Evolutionary conservation across 2,888 invertebrate species (phyloP), one percentile per base, ranked within the genome.

Genomic region (Amblyteles armatorius): DNA sequence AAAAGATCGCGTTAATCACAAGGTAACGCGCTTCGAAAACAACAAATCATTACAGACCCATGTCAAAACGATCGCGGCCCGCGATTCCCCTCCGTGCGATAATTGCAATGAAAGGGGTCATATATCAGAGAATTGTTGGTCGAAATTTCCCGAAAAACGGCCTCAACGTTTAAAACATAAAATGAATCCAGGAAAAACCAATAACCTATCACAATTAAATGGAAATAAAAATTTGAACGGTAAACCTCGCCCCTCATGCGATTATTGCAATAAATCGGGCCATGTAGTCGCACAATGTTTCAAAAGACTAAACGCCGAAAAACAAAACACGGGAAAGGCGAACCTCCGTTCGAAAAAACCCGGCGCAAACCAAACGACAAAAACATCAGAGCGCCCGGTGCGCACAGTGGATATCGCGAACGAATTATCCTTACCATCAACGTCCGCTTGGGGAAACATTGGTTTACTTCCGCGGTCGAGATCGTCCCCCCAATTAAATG

Each of bases 101-200:
- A 52, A 76, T 36, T 76, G 76, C 5, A 19, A 19, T 1, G 67
- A 76, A 36, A 13, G 6, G 3, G 36, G 63, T 29, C 69, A 69
- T 19, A 19, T 1, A 0, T 3, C 68, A 3, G 60, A 60, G 4
- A 48, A 78, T n/a, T 78, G 78, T 3, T 78, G 78, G 78, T 2
- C 13, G 5, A 44, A 40, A 0, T 44, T 40, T 5, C 74, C 63
- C 0, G 74, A 74, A 1, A 74, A 74, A 11, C 48, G 63, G 0
- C 60, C 73, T 5, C 9, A 44, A 2, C 22, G 29, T 29, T 29
- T 4, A 29, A 29, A 29, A 29, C 3, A 29, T 29, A 29, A 29
- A 29, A 29, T 0, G 4, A 29, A 29, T 29, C 29, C 29, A 5
- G 5, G 0, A 29, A 29, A 29, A 29, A 4, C 29, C 5, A 29